Conservation (phyloP, 2,888 invertebrate genomes). For the Netelia melanura region DNA sequence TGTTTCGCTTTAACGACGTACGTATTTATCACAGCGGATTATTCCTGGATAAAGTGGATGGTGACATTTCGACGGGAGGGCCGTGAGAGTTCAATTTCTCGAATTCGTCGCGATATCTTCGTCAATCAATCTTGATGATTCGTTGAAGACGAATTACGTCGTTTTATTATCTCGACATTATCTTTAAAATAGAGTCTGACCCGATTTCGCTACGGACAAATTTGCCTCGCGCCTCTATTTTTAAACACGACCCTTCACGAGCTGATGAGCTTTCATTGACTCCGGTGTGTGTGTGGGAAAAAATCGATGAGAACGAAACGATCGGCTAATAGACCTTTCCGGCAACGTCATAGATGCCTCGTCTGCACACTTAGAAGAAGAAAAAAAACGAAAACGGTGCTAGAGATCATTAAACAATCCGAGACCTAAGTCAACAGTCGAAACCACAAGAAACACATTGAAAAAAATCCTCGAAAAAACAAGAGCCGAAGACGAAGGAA, state of each 20-base stretch:
- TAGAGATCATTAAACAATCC: conserved; percentile 75
- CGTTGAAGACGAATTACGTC: not conserved
- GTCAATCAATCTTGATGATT: no score
- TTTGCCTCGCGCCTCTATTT: not conserved
- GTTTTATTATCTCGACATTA: not conserved
- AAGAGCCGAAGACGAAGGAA: conserved; percentile 66
- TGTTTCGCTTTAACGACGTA: not conserved
- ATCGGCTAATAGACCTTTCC: conserved; percentile 19
- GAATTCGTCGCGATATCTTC: not conserved
- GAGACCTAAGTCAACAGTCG: conserved; percentile 75
- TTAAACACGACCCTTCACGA: not conserved
- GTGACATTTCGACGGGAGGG: not conserved
- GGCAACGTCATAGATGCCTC: not conserved
- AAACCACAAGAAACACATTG: conserved; percentile 45
- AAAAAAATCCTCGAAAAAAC: conserved; percentile 54
- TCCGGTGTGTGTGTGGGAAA: conserved; percentile 19
- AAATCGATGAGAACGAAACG: conserved; percentile 53
- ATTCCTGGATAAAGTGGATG: not conserved
- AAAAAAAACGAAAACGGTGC: conserved; percentile 46
- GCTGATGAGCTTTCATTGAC: not conserved
- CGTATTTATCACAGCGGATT: conserved; percentile 27
- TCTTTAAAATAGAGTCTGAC: conserved; percentile 7
- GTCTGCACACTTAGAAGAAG: conserved; percentile 56
- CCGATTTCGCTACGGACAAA: not conserved
- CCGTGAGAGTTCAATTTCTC: conserved; percentile 2